Evolutionary conservation across 2,113 vertebrate species (phyloP), one percentile per base, ranked within the genome.

Genomic region (Bos javanicus): DNA sequence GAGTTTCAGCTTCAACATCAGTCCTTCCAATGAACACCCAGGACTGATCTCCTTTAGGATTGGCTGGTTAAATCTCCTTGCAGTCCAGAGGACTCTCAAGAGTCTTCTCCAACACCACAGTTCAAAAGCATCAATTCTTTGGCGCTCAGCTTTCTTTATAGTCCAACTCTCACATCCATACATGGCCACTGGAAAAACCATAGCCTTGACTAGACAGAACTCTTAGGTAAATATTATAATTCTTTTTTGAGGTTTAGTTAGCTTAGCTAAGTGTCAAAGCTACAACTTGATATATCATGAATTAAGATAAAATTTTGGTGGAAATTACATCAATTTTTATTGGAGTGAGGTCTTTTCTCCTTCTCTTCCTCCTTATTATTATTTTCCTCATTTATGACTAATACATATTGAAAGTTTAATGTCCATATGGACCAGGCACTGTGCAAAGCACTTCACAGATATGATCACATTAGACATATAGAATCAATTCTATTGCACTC

Each of bases 381-480:
- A 56, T 54, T 3, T 30, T 48, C 30, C 54, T 48, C 2, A 15
- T 36, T 10, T 57, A 25, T 48, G 43, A 19, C 7, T 25, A n/a
- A 39, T 9, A 6, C 16, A 7, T 39, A 12, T 6, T 13, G 9
- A 48, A 33, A 85, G 7, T 2, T 80, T 50, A 15, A 19, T 57
- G 25, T 67, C 80, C 23, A 3, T 10, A 19, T 25, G n/a, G 39
- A 71, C 48, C 28, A 62, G 26, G 15, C 25, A 87, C 46, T 71
- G 4, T 50, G 56, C 7, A 52, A 82, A 92, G 30, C 25, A 12
- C 7, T 33, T 62, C 0, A 2, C 33, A 39, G 25, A 4, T 4
- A 8, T 11, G 7, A 30, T 15, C n/a, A 6, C 52, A n/a, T 7
- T 10, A 48, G 1, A 30, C 23, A 17, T 25, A 11, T 0, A 19